Evolutionary conservation across 1,140 invertebrate genomes (phyloP).

Genomic region (Bursaphelenchus mucronatus): DNA sequence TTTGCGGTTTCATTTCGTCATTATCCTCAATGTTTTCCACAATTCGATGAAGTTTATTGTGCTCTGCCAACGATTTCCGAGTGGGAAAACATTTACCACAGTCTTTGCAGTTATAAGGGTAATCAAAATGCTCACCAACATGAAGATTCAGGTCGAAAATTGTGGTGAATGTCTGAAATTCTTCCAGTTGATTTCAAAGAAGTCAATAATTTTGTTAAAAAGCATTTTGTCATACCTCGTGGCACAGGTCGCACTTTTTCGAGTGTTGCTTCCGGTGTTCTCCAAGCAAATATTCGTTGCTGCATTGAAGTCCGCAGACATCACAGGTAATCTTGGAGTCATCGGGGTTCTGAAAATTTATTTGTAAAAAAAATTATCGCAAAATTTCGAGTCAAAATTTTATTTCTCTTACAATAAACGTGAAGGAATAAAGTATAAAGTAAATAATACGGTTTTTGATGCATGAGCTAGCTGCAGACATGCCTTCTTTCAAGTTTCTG

Average conservation of each 20-base stretch:
- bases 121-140: constrained; percentile 46
- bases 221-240: constrained; percentile 20
- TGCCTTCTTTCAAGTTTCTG: no score
- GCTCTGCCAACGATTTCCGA: constrained; percentile 45
- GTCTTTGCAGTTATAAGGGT: constrained; percentile 50
- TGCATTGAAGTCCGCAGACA: constrained; percentile 42
- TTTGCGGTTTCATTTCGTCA: constrained; percentile 15
- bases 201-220: constrained; percentile 1
- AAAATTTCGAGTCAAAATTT: no score
- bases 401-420: no score
- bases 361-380: no score
- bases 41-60: constrained; percentile 44
- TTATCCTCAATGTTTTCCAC: constrained; percentile 13
- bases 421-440: no score
- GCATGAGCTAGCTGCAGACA: no score
- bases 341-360: constrained; percentile 16
- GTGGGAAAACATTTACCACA: constrained; percentile 49
- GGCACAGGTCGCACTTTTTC: constrained; percentile 36
- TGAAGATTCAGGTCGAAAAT: constrained; percentile 49
- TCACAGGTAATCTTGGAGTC: constrained; percentile 24
- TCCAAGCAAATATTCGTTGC: constrained; percentile 31
- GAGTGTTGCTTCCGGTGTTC: constrained; percentile 40
- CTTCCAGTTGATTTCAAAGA: constrained; percentile 10
- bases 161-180: constrained; percentile 44
- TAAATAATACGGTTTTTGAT: no score